Conservation (phyloP, 1,140 invertebrate genomes). For the Drosophila arizonae region DNA sequence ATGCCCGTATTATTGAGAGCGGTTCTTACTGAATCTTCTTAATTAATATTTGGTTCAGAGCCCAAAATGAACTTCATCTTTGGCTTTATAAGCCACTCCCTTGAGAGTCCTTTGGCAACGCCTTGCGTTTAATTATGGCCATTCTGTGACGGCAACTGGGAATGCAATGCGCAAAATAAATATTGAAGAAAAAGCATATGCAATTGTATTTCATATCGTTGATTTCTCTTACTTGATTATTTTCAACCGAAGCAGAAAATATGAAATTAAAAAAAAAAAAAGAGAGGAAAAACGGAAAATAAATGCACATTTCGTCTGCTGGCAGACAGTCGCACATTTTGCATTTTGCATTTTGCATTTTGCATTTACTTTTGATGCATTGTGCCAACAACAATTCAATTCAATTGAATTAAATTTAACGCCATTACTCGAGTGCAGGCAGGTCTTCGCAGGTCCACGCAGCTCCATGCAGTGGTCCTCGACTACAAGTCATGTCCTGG, state of each 20-base stretch:
- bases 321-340: conserved; percentile 16
- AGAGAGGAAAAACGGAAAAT: neutral
- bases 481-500: conserved; percentile 42
- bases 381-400: conserved; percentile 70
- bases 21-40: neutral
- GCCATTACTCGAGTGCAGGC: conserved; percentile 62
- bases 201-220: conserved; percentile 31
- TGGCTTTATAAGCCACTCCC: conserved; percentile 4
- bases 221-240: conserved; percentile 47
- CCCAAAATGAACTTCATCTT: conserved; percentile 28
- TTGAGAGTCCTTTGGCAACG: neutral
- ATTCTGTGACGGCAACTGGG: conserved; percentile 17
- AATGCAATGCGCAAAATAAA: conserved; percentile 2
- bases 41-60: conserved; percentile 5
- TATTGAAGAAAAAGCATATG: neutral
- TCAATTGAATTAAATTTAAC: conserved; percentile 79
- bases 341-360: conserved; percentile 15
- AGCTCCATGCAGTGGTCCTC: conserved; percentile 5
- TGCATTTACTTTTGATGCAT: conserved; percentile 58
- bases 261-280: neutral
- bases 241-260: conserved; percentile 8
- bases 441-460: conserved; percentile 4
- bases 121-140: conserved; percentile 39
- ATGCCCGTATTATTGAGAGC: neutral
- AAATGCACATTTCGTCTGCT: neutral